Conservation (phyloP, 1,140 invertebrate species). For the Cyphomyrmex costatus region DNA sequence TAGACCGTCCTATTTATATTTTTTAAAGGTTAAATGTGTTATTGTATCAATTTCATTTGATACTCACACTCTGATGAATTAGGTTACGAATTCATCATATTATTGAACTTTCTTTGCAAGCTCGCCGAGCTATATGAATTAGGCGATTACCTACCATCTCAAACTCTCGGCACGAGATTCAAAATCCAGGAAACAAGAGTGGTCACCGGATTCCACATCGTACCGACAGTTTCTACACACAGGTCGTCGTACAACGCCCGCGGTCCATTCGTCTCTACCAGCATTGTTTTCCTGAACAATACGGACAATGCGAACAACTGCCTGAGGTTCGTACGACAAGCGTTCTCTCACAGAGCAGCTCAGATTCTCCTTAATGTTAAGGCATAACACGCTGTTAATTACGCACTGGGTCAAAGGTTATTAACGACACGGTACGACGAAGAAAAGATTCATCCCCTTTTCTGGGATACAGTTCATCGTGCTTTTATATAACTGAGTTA, state of each 20-base stretch:
- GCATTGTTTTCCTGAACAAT: slow-evolving; percentile 75
- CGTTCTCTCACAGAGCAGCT: slow-evolving; percentile 59
- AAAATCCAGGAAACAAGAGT: slow-evolving; percentile 72
- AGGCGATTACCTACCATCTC: slow-evolving; percentile 41
- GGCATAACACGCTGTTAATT: slow-evolving; percentile 44
- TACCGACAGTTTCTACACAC: slow-evolving; percentile 61
- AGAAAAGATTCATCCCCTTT: slow-evolving; percentile 22
- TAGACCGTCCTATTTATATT: neutral
- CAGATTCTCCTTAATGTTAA: slow-evolving; percentile 62
- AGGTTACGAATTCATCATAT: slow-evolving; percentile 11
- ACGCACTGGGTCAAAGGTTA: neutral
- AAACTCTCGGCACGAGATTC: neutral
- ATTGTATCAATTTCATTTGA: neutral
- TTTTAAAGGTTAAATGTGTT: neutral
- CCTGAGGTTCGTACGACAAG: slow-evolving; percentile 67
- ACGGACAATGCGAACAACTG: slow-evolving; percentile 69
- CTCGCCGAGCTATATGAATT: neutral
- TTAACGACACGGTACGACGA: slow-evolving; percentile 14
- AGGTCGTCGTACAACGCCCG: slow-evolving; percentile 66
- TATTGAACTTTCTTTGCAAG: neutral
- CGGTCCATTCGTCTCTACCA: slow-evolving; percentile 66
- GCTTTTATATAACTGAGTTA: slow-evolving; percentile 21
- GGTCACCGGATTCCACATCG: slow-evolving; percentile 55
- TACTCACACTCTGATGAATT: neutral
- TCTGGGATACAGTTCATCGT: neutral